Evolutionary conservation across 2,113 vertebrate genomes (phyloP), one percentile per base, ranked within the genome.

Genomic region (Eclectus roratus): DNA sequence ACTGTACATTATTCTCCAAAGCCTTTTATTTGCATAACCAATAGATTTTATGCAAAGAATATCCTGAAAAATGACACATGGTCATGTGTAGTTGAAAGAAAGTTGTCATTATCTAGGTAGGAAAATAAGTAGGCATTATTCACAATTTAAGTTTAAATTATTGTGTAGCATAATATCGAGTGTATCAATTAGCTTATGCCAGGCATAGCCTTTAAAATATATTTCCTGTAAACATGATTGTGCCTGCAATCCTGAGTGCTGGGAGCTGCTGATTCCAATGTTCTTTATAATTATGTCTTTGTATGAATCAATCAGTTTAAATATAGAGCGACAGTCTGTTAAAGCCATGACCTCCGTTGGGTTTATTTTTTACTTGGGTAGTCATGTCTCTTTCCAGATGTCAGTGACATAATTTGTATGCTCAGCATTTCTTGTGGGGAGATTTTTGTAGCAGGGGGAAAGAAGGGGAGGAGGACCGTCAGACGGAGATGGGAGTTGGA

Each of bases 311-410:
- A 95, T 97, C 96, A 96, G 87, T 91, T 94, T 94, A 96, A 97
- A 96, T 97, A 91, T 86, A 97, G 95, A 97, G 78, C 74, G 97
- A 91, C 97, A 97, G 95, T 93, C 91, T 93, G 95, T 91, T 92
- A 96, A 97, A 96, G 94, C 96, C 92, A 58, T 95, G 96, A 95
- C 94, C 96, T 96, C 94, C 1, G 23, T 28, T 79, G 92, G 90
- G 96, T 96, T 96, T 95, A 95, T 95, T 93, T 97, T 96, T 93
- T 91, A 90, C 96, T 96, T n/a, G 89, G 89, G 80, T 88, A 93
- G 92, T 96, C 85, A 44, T 96, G 93, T 96, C 96, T 97, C 91
- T 96, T 97, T 97, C 96, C 96, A 97, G 97, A 96, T 96, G 94
- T 97, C 89, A 92, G 96, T 96, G 95, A 95, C 89, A 96, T 94